phyloP scores from a whole-genome alignment of 2,888 invertebrate genomes.

The Cartodere bifasciata region DNA sequence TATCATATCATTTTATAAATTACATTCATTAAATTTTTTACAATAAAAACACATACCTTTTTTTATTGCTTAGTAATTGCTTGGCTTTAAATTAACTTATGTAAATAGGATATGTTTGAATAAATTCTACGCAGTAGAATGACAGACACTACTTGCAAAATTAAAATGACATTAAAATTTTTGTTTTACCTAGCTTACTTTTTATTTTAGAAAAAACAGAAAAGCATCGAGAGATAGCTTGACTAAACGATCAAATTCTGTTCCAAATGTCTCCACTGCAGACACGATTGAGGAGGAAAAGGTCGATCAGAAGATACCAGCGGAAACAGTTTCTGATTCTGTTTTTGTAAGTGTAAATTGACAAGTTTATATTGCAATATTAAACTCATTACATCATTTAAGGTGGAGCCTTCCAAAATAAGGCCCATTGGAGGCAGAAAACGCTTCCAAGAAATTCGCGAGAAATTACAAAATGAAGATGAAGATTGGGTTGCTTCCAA shows the following conservation, averaged over 20 bases:
- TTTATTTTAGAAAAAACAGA: slow-evolving; percentile 25
- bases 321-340: slow-evolving; percentile 2
- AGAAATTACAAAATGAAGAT: slow-evolving; percentile 78
- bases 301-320: background rate
- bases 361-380: slow-evolving; percentile 1
- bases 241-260: slow-evolving; percentile 27
- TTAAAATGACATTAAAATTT: no score
- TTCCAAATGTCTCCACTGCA: slow-evolving; percentile 27
- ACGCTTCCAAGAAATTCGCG: slow-evolving; percentile 71
- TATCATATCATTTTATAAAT: no score
- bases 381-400: background rate
- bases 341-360: background rate
- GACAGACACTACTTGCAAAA: no score
- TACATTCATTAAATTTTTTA: no score
- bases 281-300: slow-evolving; percentile 12
- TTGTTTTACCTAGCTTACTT: no score
- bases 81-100: no score
- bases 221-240: slow-evolving; percentile 27
- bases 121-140: no score
- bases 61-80: no score
- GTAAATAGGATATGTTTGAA: no score
- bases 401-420: slow-evolving; percentile 9
- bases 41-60: no score
- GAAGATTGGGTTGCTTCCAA: slow-evolving; percentile 53
- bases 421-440: slow-evolving; percentile 42